These are phyloP conservation scores for Tadarida brasiliensis DNA, from an alignment of 2,797 vertebrate species.

Conservation along the genomic window DNA sequence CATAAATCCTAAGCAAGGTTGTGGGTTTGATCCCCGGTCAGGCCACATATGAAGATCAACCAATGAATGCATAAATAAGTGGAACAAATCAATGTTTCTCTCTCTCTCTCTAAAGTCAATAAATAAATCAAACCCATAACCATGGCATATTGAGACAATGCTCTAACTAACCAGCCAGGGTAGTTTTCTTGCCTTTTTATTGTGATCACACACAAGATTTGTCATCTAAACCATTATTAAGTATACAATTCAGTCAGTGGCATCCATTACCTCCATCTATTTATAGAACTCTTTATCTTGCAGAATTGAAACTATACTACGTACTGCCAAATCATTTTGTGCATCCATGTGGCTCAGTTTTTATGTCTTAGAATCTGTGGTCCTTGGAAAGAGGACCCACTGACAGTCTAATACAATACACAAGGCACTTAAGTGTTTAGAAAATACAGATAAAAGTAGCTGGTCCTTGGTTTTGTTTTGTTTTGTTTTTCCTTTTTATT, in stretches of 20 bases:
- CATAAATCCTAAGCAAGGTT: neutral
- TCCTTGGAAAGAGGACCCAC: neutral
- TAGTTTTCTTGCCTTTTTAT: too few species aligned
- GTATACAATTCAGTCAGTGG: neutral
- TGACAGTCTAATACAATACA: neutral
- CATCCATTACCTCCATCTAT: neutral
- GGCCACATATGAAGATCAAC: too few species aligned
- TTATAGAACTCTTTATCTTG: neutral
- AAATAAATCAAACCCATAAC: neutral
- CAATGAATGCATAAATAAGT: too few species aligned
- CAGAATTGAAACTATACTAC: neutral
- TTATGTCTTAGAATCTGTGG: neutral
- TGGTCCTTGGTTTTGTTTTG: conserved; percentile 8
- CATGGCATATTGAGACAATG: too few species aligned
- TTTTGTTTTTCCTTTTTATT: neutral
- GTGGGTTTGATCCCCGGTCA: too few species aligned
- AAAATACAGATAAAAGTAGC: neutral
- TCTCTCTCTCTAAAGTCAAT: too few species aligned
- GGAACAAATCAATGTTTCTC: too few species aligned
- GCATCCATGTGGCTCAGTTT: neutral
- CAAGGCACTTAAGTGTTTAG: neutral
- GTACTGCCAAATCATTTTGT: neutral
- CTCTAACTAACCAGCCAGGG: too few species aligned
- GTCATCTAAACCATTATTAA: neutral
- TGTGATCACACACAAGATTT: neutral